Conservation (phyloP, 2,888 invertebrate species). For the Drosophila vallismaia region DNA sequence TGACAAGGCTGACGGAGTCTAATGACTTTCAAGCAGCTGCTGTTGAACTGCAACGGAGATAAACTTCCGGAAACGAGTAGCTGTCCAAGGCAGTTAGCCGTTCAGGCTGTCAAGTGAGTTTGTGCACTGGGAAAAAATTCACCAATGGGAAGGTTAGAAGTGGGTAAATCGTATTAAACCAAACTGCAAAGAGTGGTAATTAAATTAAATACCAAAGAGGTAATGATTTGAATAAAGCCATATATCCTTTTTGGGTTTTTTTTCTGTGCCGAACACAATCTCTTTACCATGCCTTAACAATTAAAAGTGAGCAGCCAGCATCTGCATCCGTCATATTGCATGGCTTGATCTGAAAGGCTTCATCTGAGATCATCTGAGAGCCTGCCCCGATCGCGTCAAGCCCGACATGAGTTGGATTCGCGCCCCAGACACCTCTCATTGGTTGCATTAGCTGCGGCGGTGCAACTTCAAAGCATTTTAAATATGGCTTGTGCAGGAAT, state of each 20-base stretch:
- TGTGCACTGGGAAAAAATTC: slow-evolving; percentile 12
- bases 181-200: neutral
- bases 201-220: too few relatives aligned
- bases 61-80: slow-evolving; percentile 76
- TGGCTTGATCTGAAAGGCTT: slow-evolving; percentile 35
- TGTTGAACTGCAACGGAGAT: slow-evolving; percentile 55
- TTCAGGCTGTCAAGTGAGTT: slow-evolving; percentile 47
- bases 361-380: slow-evolving; percentile 31
- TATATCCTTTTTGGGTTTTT: neutral
- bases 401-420: slow-evolving; percentile 67
- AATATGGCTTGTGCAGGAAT: slow-evolving; percentile 64
- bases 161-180: too few relatives aligned
- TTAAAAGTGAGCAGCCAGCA: slow-evolving; percentile 62
- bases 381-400: slow-evolving; percentile 72
- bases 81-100: slow-evolving; percentile 57
- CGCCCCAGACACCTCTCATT: slow-evolving; percentile 58
- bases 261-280: slow-evolving; percentile 13
- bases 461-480: slow-evolving; percentile 68
- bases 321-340: slow-evolving; percentile 34
- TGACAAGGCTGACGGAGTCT: slow-evolving; percentile 60
- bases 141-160: neutral
- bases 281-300: slow-evolving; percentile 68
- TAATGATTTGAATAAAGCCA: too few relatives aligned
- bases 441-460: slow-evolving; percentile 40
- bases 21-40: slow-evolving; percentile 63